Percentiles rank a stretch among this genome's conserved stretches.
These are phyloP conservation scores for Noctua pronuba DNA, from an alignment of 2,888 invertebrate species.

Conservation along the genomic window DNA sequence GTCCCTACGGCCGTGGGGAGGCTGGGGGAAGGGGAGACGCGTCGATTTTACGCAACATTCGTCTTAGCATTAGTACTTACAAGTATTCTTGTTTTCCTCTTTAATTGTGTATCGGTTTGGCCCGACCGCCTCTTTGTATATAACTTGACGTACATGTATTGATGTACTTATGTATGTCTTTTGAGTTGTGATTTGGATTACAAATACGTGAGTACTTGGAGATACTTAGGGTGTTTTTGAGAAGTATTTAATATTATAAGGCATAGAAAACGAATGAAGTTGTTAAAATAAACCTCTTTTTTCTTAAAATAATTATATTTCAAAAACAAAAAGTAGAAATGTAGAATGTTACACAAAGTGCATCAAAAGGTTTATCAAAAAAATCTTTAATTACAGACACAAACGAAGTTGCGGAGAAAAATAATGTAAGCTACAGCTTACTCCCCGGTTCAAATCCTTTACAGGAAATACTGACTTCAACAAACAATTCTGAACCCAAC, in stretches of 20 bases:
- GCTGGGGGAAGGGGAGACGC: slow-evolving; percentile 74
- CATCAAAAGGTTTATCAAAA: slow-evolving; percentile 22
- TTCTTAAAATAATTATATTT: neutral
- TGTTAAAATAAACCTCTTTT: neutral
- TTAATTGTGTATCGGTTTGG: slow-evolving; percentile 89
- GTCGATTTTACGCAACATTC: slow-evolving; percentile 90
- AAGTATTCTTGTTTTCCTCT: slow-evolving; percentile 87
- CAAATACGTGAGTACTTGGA: slow-evolving; percentile 13
- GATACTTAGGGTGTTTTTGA: neutral
- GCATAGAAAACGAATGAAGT: neutral
- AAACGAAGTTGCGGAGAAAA: slow-evolving; percentile 43
- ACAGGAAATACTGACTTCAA: slow-evolving; percentile 35
- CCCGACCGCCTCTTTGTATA: slow-evolving; percentile 70
- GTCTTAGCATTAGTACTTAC: slow-evolving; percentile 89
- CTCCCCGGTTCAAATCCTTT: slow-evolving; percentile 67
- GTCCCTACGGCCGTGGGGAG: slow-evolving; percentile 80
- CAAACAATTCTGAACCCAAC: slow-evolving; percentile 61
- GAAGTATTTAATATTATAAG: neutral
- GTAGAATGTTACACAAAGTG: neutral
- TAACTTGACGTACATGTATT: slow-evolving; percentile 24
- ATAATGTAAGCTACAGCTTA: slow-evolving; percentile 70
- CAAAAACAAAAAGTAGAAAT: slow-evolving; percentile 6
- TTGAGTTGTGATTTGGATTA: slow-evolving; percentile 15
- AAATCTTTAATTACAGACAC: slow-evolving; percentile 46
- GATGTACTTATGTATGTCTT: slow-evolving; percentile 13